Base-by-base conservation (phyloP, 1,140 invertebrate genomes). In the Diachasmimorpha longicaudata region DNA sequence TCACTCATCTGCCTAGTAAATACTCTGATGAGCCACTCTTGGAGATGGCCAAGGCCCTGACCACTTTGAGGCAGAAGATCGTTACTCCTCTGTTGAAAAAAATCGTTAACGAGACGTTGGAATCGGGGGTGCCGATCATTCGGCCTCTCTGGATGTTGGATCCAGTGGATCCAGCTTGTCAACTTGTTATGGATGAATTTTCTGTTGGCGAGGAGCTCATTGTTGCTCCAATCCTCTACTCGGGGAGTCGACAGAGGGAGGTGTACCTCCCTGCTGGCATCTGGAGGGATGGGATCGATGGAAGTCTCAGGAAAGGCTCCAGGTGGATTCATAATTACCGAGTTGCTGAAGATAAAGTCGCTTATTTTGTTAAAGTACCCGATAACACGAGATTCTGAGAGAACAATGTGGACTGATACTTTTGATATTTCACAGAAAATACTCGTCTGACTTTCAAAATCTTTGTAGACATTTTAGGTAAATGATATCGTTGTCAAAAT, bases 101-200 rank as follows among this genome's bases (percentile, higher is more conserved):
- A 81, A 95, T 94, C 84, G 92, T 93, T 0, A 91, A 92, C 21
- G 92, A 94, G 25, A 93, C 96, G 0, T 86, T 96, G 63, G 92
- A 95, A 68, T 93, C 93, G 8, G 96, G 96, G 0, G 79, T 94
- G n/a, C 95, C 96, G 0, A 90, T 97, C 55, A 93, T 98, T 39
- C 89, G 96, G 0, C 97, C 97, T 0, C 88, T 99, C 14, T 98
- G 97, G 96, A 96, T 98, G 95, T 89, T 96, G 36, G 94, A 96
- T 74, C 95, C 96, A 0, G 90, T 92, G 0, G 96, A 98, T 88
- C 88, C 92, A 0, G 92, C 93, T 0, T 95, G 96, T 63, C 92
- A 95, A 36, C 91, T 91, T 0, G 93, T 97, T 2, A 92, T 92
- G 44, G 96, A 97, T 81, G 95, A 99, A 84, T 99, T 98, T 88